Evolutionary conservation across 2,113 vertebrate genomes (phyloP).

Genomic region (Leucopsar rothschildi): DNA sequence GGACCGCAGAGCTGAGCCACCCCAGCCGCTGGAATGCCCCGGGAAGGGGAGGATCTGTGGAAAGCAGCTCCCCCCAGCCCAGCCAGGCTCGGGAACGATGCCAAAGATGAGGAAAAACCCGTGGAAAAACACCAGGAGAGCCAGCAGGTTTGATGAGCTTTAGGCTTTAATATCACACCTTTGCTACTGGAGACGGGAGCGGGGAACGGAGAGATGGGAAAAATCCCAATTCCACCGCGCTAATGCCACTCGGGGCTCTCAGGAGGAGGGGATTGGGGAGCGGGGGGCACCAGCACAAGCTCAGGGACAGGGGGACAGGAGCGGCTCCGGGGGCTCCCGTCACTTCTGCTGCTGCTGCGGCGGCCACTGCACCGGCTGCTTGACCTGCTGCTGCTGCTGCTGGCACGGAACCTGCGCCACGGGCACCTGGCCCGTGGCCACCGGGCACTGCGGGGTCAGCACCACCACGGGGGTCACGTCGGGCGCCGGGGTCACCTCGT

Average conservation of each 20-base stretch:
- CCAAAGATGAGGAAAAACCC: neutral
- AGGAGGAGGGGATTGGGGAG: neutral
- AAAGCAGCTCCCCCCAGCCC: neutral
- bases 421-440: neutral
- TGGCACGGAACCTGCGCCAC: neutral
- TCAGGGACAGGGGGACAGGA: neutral
- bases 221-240: neutral
- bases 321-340: rapidly evolving
- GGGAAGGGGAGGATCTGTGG: neutral
- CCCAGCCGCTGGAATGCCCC: rapidly evolving
- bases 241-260: neutral
- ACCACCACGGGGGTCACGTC: slow-evolving; percentile 25
- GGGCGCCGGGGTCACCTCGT: slow-evolving; percentile 29
- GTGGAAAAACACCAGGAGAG: neutral
- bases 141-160: neutral
- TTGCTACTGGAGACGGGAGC: neutral
- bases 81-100: neutral
- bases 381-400: slow-evolving; percentile 65
- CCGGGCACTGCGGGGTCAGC: neutral
- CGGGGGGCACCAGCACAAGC: neutral
- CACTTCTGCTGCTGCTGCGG: slow-evolving; percentile 51
- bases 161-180: slow-evolving; percentile 35
- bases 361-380: slow-evolving; percentile 53
- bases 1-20: neutral
- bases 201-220: neutral